Evolutionary conservation across 1,140 invertebrate species (phyloP).

Genomic region (Helicorthomorpha holstii): DNA sequence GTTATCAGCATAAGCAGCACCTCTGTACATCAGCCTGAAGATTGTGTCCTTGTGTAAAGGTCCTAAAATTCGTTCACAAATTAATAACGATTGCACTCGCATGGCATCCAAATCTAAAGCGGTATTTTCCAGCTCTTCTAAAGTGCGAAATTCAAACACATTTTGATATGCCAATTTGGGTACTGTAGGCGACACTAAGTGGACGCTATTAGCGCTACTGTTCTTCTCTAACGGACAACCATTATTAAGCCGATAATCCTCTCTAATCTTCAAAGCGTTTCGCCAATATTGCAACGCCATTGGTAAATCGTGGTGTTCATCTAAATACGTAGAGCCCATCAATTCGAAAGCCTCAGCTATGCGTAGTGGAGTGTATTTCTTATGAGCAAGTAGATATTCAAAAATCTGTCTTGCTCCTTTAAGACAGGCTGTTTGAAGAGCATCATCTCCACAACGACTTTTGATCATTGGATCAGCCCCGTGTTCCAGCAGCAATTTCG

Average conservation of each 20-base stretch:
- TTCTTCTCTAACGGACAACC: conserved; percentile 13
- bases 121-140: conserved; percentile 49
- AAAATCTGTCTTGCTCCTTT: conserved; percentile 72
- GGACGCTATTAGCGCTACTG: too few species aligned
- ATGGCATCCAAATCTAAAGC: conserved; percentile 58
- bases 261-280: conserved; percentile 18
- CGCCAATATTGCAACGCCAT: conserved; percentile 17
- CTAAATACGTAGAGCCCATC: conserved; percentile 63
- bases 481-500: conserved; percentile 55
- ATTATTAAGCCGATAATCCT: conserved; percentile 12
- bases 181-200: too few species aligned
- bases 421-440: conserved; percentile 70
- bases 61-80: conserved; percentile 64
- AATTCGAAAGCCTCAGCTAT: conserved; percentile 68
- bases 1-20: conserved; percentile 71
- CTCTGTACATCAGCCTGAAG: conserved; percentile 45
- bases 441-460: conserved; percentile 73
- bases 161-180: conserved; percentile 40
- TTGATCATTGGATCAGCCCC: conserved; percentile 58
- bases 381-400: conserved; percentile 45
- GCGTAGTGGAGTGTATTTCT: conserved; percentile 42
- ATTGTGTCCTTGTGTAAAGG: conserved; percentile 65
- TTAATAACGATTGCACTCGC: conserved; percentile 61
- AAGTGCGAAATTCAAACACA: conserved; percentile 48
- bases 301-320: conserved; percentile 31